Conservation (phyloP, 2,888 invertebrate genomes). For the Sinodicranocentrus sp. region DNA sequence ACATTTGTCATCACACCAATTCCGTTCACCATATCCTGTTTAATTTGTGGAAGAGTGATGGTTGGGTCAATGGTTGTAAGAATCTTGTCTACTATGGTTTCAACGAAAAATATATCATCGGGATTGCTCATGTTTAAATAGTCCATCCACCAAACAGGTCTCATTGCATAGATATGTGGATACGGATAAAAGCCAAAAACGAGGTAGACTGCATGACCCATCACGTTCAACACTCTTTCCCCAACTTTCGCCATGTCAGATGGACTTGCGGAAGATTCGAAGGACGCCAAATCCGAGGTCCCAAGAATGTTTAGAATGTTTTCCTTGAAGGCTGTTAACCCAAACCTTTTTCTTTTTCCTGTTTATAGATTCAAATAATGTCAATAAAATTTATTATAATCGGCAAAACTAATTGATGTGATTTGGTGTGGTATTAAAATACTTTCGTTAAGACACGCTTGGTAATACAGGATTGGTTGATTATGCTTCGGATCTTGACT, state of each 20-base stretch:
- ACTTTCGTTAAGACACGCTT: conserved; percentile 24
- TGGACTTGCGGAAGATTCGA: neutral
- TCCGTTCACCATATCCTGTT: neutral
- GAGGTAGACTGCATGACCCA: conserved; percentile 20
- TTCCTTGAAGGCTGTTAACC: neutral
- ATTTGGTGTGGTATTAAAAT: too few species aligned
- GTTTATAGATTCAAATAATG: too few species aligned
- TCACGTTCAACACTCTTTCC: neutral
- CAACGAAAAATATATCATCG: too few species aligned
- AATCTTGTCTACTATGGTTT: neutral
- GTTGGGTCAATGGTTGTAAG: neutral
- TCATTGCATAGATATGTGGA: conserved; percentile 35
- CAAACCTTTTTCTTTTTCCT: neutral
- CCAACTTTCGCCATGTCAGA: conserved; percentile 21
- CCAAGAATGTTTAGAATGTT: neutral
- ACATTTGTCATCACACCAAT: neutral
- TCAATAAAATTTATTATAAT: too few species aligned
- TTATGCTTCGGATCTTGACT: neutral
- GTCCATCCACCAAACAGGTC: neutral
- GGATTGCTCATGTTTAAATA: too few species aligned
- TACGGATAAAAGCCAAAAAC: conserved; percentile 31
- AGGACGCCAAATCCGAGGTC: neutral
- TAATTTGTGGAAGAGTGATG: neutral
- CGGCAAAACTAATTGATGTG: too few species aligned
- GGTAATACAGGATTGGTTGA: conserved; percentile 25